Percentiles rank a stretch among this genome's conserved stretches.
These are phyloP conservation scores for Chaenodraco wilsoni DNA, from an alignment of 2,797 vertebrate species.

Conservation along the genomic window DNA sequence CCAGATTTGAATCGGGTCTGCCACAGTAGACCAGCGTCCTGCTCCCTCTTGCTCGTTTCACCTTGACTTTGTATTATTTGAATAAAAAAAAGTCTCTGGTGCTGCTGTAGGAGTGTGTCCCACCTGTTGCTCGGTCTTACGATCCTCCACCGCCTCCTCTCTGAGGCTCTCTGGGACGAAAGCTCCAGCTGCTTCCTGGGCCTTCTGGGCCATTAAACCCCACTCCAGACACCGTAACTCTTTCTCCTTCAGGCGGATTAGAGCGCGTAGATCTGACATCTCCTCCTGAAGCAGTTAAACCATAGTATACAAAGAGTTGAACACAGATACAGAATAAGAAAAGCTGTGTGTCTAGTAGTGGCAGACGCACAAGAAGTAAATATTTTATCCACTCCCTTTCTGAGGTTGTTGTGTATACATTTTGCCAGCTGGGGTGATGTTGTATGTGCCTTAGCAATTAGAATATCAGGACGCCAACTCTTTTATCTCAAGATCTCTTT, in stretches of 20 bases:
- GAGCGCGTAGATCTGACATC: slow-evolving; percentile 85
- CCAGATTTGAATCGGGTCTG: slow-evolving; percentile 75
- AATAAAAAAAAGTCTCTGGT: slow-evolving; percentile 29
- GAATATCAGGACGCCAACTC: background rate
- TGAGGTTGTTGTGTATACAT: background rate
- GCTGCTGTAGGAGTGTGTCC: slow-evolving; percentile 13
- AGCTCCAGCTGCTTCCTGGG: slow-evolving; percentile 81
- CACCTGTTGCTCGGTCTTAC: slow-evolving; percentile 76
- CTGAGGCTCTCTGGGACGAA: slow-evolving; percentile 82
- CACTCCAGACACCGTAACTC: slow-evolving; percentile 87
- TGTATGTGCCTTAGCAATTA: background rate
- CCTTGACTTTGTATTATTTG: slow-evolving; percentile 75
- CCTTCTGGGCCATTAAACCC: slow-evolving; percentile 80
- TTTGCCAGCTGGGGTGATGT: background rate
- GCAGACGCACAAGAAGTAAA: background rate
- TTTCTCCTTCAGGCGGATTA: slow-evolving; percentile 84
- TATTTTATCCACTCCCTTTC: background rate
- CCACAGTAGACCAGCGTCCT: slow-evolving; percentile 65
- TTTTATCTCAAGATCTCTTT: background rate
- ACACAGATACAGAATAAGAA: background rate
- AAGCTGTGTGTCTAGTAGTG: background rate
- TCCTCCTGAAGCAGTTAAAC: slow-evolving; percentile 82
- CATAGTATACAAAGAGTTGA: background rate
- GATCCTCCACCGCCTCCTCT: slow-evolving; percentile 71
- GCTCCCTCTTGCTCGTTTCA: slow-evolving; percentile 74